Conservation (phyloP, 64 coral and sea anemone species). For the Orbicella faveolata region DNA sequence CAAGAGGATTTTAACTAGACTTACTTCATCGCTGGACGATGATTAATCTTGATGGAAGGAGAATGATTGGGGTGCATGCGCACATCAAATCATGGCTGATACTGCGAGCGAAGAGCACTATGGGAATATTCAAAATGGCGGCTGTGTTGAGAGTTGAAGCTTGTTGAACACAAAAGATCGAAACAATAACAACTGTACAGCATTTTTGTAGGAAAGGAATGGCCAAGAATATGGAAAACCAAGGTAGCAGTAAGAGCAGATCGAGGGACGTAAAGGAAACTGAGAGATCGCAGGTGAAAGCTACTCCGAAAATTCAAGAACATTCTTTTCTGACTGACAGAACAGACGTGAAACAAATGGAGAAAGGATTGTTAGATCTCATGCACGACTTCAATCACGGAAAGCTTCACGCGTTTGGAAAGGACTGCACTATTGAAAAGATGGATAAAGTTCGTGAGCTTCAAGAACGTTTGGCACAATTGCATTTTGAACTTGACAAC, state of each 20-base stretch:
- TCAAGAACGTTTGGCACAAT: constrained; percentile 86
- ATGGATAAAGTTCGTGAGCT: constrained; percentile 97
- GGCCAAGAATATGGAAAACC: constrained; percentile 6
- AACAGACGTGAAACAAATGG: constrained; percentile 97
- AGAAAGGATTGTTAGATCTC: constrained; percentile 82
- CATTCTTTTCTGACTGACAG: constrained; percentile 96
- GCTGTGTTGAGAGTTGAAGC: background rate
- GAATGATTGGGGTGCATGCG: constrained; percentile 62
- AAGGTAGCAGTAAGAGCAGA: constrained; percentile 21
- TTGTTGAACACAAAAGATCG: background rate
- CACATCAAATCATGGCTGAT: no score
- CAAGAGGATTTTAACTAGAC: constrained; percentile 62
- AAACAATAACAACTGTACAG: background rate
- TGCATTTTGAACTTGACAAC: constrained; percentile 93
- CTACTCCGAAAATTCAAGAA: constrained; percentile 67
- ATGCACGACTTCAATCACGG: constrained; percentile 98
- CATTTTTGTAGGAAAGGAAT: background rate
- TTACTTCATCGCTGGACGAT: constrained; percentile 87
- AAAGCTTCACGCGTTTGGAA: constrained; percentile 94
- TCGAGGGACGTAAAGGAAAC: constrained; percentile 8
- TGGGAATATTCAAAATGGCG: constrained; percentile 35
- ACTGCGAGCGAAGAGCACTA: background rate
- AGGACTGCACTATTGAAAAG: constrained; percentile 90
- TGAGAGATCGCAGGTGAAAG: constrained; percentile 7
- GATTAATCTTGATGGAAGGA: constrained; percentile 70